Evolutionary conservation across 2,113 vertebrate genomes (phyloP).

Genomic region (Clarias magur): DNA sequence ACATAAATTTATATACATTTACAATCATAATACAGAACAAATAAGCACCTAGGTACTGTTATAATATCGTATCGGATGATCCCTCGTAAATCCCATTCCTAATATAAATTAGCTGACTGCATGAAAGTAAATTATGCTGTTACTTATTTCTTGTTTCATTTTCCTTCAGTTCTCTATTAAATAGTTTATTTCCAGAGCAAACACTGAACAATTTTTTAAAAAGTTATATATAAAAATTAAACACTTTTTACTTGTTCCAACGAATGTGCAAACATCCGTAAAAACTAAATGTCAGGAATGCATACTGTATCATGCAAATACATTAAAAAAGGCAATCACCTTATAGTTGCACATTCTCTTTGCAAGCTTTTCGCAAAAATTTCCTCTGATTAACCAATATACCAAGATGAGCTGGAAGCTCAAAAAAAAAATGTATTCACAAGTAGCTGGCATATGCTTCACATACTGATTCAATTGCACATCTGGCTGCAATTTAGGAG

Average conservation of each 20-base stretch:
- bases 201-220: background rate
- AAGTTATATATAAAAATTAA: background rate
- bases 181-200: background rate
- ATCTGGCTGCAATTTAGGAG: background rate
- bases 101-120: background rate
- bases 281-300: background rate
- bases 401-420: background rate
- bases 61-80: too few relatives aligned
- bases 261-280: background rate
- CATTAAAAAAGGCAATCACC: background rate
- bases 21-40: too few relatives aligned
- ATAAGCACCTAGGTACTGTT: too few relatives aligned
- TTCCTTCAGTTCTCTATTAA: background rate
- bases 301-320: background rate
- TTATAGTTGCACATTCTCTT: background rate
- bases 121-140: background rate
- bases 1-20: too few relatives aligned
- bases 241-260: background rate
- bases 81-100: too few relatives aligned
- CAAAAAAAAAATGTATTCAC: background rate
- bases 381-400: background rate
- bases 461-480: slow-evolving; percentile 7
- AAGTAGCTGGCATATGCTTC: slow-evolving; percentile 7
- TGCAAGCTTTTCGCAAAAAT: background rate
- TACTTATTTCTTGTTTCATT: background rate